These are phyloP conservation scores for Pseudomyrmex dendroicus DNA, from an alignment of 1,140 invertebrate species.

Conservation along the genomic window DNA sequence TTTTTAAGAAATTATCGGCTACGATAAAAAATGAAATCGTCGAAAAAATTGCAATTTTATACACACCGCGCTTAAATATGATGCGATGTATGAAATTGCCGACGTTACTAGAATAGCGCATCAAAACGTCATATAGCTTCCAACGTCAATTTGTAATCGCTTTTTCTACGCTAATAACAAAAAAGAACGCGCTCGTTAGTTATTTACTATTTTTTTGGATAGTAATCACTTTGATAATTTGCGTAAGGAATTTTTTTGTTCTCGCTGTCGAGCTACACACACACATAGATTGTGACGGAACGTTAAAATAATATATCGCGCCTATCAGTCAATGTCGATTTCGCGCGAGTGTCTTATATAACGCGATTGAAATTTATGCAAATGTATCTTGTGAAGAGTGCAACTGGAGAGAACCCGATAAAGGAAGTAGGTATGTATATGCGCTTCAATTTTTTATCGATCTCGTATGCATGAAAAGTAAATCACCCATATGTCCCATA, in stretches of 20 bases:
- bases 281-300: neutral
- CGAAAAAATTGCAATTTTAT: neutral
- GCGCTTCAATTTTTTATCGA: slow-evolving; percentile 70
- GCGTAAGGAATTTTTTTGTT: slow-evolving; percentile 31
- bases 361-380: slow-evolving; percentile 72
- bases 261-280: slow-evolving; percentile 16
- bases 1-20: neutral
- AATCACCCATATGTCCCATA: slow-evolving; percentile 67
- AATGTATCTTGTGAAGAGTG: slow-evolving; percentile 59
- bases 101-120: slow-evolving; percentile 16
- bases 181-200: slow-evolving; percentile 40
- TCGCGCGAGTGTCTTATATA: slow-evolving; percentile 49
- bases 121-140: slow-evolving; percentile 1
- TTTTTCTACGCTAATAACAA: slow-evolving; percentile 14
- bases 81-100: slow-evolving; percentile 39
- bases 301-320: slow-evolving; percentile 61
- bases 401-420: slow-evolving; percentile 61
- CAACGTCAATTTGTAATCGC: slow-evolving; percentile 37
- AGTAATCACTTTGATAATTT: slow-evolving; percentile 54
- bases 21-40: slow-evolving; percentile 6
- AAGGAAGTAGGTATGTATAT: slow-evolving; percentile 58
- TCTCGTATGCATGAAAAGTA: slow-evolving; percentile 69
- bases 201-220: slow-evolving; percentile 18
- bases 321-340: slow-evolving; percentile 62
- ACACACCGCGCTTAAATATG: slow-evolving; percentile 11